A percentile compares a stretch with the other conserved stretches of the same genome.
Conservation (phyloP, 1,140 invertebrate genomes). For the Reticulitermes speratus region DNA sequence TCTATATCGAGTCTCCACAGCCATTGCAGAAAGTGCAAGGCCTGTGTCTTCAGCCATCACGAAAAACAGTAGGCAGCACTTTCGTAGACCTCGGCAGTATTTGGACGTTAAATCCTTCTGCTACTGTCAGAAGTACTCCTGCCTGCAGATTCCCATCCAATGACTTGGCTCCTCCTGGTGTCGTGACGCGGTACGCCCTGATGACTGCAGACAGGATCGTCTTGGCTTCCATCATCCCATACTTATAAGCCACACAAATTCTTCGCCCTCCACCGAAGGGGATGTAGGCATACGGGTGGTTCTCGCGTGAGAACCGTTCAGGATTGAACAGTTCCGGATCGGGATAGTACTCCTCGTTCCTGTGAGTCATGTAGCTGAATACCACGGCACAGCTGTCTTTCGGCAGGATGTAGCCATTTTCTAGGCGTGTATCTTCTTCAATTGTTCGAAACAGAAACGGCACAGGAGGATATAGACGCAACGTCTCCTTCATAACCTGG, state of each 20-base stretch:
- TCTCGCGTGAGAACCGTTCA: slow-evolving; percentile 52
- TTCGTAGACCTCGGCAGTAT: background rate
- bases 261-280: slow-evolving; percentile 40
- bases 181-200: background rate
- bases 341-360: slow-evolving; percentile 50
- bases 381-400: slow-evolving; percentile 47
- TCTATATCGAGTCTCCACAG: too few relatives aligned
- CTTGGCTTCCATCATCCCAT: slow-evolving; percentile 29
- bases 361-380: slow-evolving; percentile 48
- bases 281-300: slow-evolving; percentile 47
- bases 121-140: background rate
- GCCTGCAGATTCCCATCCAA: background rate
- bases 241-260: slow-evolving; percentile 24
- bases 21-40: too few relatives aligned
- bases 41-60: too few relatives aligned
- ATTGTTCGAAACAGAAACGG: slow-evolving; percentile 3
- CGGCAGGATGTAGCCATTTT: slow-evolving; percentile 41
- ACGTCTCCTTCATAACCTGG: slow-evolving; percentile 29
- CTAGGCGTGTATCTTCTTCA: slow-evolving; percentile 6
- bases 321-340: slow-evolving; percentile 59
- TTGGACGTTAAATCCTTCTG: background rate
- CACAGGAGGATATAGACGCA: slow-evolving; percentile 23
- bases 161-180: background rate
- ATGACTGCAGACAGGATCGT: slow-evolving; percentile 25
- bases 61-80: background rate